Evolutionary conservation across 1,140 invertebrate genomes (phyloP).

Genomic region (Anoplophora glabripennis): DNA sequence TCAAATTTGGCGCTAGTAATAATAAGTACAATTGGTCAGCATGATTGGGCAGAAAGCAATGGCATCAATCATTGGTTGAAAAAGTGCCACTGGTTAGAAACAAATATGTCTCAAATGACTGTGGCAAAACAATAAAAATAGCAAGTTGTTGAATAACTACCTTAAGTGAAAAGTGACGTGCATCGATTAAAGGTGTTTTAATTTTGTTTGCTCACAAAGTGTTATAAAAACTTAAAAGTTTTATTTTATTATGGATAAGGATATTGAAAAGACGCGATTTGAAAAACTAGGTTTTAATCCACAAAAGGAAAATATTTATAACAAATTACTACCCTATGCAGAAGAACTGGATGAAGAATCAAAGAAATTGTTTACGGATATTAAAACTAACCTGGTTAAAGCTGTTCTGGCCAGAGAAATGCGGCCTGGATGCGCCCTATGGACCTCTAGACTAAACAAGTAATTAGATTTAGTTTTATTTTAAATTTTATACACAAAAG

Average conservation of each 20-base stretch:
- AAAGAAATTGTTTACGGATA: conserved; percentile 56
- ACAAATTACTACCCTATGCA: conserved; percentile 67
- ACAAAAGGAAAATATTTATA: conserved; percentile 65
- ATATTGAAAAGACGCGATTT: conserved; percentile 30
- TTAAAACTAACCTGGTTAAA: conserved; percentile 67
- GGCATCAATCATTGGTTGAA: conserved; percentile 17
- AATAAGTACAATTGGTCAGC: conserved; percentile 25
- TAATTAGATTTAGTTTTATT: conserved; percentile 44
- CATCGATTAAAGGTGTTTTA: too few species aligned
- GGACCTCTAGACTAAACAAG: conserved; percentile 63
- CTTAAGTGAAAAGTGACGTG: too few species aligned
- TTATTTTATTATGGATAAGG: conserved; percentile 35
- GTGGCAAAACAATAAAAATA: conserved; percentile 27
- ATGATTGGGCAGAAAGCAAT: conserved; percentile 24
- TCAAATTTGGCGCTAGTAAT: conserved; percentile 29
- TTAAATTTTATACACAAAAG: conserved; percentile 6
- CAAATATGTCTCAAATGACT: conserved; percentile 43
- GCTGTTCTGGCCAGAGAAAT: conserved; percentile 66
- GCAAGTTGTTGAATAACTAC: conserved; percentile 23
- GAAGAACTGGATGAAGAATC: conserved; percentile 65
- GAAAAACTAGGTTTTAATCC: conserved; percentile 47
- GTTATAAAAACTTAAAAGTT: not conserved
- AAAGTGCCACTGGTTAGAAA: conserved; percentile 27
- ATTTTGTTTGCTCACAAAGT: not conserved
- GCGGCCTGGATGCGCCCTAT: conserved; percentile 62